These are phyloP conservation scores for Kryptolebias marmoratus DNA, from an alignment of 2,113 vertebrate genomes.

Conservation along the genomic window DNA sequence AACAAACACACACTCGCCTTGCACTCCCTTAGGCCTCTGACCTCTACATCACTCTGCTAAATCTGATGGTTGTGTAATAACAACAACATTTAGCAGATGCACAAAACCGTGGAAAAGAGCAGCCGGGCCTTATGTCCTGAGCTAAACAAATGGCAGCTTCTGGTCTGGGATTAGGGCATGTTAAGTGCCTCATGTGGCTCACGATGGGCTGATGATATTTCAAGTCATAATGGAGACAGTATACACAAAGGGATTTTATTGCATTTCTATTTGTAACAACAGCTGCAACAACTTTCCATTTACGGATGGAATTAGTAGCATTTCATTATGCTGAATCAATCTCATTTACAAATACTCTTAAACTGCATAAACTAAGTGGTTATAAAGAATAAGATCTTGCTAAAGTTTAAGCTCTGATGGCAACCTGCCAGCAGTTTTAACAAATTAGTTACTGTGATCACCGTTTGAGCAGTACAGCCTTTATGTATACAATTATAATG, in stretches of 20 bases:
- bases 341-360: too few relatives aligned
- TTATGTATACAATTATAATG: too few relatives aligned
- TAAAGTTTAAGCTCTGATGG: too few relatives aligned
- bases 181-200: neutral
- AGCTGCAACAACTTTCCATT: neutral
- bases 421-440: too few relatives aligned
- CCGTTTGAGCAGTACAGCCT: too few relatives aligned
- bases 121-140: slow-evolving; percentile 8
- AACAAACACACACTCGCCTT: neutral
- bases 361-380: too few relatives aligned
- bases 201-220: neutral
- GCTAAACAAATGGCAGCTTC: slow-evolving; percentile 9
- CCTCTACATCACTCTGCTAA: slow-evolving; percentile 48
- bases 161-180: neutral
- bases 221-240: neutral
- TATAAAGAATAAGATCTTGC: too few relatives aligned
- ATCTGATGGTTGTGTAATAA: slow-evolving; percentile 63
- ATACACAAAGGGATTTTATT: neutral
- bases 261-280: neutral
- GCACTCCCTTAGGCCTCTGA: slow-evolving; percentile 36
- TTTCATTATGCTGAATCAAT: neutral
- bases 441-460: too few relatives aligned
- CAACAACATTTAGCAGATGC: slow-evolving; percentile 63
- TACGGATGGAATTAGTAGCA: neutral
- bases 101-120: slow-evolving; percentile 33